Evolutionary conservation across 1,140 invertebrate genomes (phyloP).

Genomic region (Zaprionus camerounensis): DNA sequence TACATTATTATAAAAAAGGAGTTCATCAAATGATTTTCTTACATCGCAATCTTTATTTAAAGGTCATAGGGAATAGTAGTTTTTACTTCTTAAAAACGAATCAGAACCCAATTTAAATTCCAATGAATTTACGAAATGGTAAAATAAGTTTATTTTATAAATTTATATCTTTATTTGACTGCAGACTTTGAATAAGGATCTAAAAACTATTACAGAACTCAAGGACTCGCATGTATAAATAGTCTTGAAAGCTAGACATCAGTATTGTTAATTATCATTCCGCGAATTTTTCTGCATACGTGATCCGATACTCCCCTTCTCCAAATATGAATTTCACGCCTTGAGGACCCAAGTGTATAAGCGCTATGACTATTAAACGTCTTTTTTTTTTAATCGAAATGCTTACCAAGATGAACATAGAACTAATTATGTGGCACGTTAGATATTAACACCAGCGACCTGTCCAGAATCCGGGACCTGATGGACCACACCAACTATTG

Average conservation of each 20-base stretch:
- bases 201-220: conserved; percentile 3
- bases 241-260: conserved; percentile 23
- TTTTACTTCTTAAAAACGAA: no score
- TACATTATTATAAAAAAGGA: no score
- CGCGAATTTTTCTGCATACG: conserved; percentile 37
- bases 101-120: no score
- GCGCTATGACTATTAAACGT: not conserved
- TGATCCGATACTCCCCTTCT: not conserved
- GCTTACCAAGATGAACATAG: not conserved
- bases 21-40: no score
- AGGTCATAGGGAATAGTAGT: no score
- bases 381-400: not conserved
- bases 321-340: not conserved
- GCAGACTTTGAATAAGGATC: not conserved
- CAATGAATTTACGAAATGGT: no score
- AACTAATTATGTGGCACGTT: not conserved
- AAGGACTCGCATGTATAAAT: conserved; percentile 14
- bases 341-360: not conserved
- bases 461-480: conserved; percentile 47
- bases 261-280: conserved; percentile 6
- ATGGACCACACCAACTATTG: conserved; percentile 48
- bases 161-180: not conserved
- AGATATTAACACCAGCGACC: conserved; percentile 37
- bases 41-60: no score
- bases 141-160: not conserved